These are phyloP conservation scores for Arvicanthis niloticus DNA, from an alignment of 2,113 vertebrate genomes.

Conservation along the genomic window DNA sequence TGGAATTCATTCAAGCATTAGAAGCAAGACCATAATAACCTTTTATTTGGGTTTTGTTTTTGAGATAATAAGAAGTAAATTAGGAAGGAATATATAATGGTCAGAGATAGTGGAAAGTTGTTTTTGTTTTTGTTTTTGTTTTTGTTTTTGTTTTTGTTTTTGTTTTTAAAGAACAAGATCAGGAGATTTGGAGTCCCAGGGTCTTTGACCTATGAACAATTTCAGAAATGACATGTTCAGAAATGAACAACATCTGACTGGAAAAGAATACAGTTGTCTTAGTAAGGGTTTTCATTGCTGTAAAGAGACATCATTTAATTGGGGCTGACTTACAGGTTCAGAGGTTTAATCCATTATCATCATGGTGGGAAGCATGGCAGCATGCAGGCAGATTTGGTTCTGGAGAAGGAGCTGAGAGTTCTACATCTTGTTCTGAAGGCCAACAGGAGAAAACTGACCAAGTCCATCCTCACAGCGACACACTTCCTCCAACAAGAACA, in stretches of 20 bases:
- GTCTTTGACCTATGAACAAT: neutral
- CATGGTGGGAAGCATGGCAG: too few species aligned
- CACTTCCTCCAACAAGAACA: too few species aligned
- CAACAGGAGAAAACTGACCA: too few species aligned
- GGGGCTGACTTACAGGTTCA: too few species aligned
- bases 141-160: too few species aligned
- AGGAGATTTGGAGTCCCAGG: neutral
- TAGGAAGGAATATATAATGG: neutral
- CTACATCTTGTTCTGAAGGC: too few species aligned
- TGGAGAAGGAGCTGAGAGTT: too few species aligned
- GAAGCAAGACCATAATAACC: conserved; percentile 44
- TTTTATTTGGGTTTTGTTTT: neutral
- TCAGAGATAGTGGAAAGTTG: conserved; percentile 6
- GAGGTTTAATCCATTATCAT: too few species aligned
- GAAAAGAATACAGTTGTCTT: conserved; percentile 31
- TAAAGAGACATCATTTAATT: too few species aligned
- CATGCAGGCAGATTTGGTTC: too few species aligned
- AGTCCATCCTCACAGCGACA: too few species aligned
- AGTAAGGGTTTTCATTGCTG: too few species aligned
- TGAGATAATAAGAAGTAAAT: conserved; percentile 45
- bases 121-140: neutral
- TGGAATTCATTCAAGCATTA: conserved; percentile 62
- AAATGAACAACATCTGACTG: conserved; percentile 48
- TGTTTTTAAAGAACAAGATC: neutral
- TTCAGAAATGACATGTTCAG: conserved; percentile 51